Percentiles rank a stretch among this genome's conserved stretches.
Conservation (phyloP, 2,888 invertebrate species). For the Sminthurides aquaticus region DNA sequence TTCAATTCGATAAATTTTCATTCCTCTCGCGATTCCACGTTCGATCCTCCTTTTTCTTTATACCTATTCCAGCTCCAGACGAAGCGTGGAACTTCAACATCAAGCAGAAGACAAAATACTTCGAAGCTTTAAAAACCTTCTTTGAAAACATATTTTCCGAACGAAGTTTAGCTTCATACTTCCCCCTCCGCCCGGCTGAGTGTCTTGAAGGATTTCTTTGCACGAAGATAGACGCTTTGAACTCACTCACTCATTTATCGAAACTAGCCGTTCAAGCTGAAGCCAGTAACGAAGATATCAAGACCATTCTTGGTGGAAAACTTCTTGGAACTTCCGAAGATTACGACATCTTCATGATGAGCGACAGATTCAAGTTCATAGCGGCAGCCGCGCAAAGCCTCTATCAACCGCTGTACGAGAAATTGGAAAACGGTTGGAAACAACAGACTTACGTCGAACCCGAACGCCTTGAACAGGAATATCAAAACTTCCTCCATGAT, state of each 20-base stretch:
- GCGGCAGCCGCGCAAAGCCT: neutral
- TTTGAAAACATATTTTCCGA: neutral
- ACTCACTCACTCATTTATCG: neutral
- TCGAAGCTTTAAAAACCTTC: neutral
- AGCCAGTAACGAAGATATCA: neutral
- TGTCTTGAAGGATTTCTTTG: neutral
- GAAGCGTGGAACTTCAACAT: conserved; percentile 5
- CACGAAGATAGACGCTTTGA: neutral
- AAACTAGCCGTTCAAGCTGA: neutral
- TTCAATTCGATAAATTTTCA: neutral
- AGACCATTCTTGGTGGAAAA: neutral
- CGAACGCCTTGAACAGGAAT: neutral
- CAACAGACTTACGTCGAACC: neutral
- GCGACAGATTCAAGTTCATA: neutral
- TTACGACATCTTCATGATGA: neutral
- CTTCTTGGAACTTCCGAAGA: neutral
- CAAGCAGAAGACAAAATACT: neutral
- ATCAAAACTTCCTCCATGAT: neutral
- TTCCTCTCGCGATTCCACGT: neutral
- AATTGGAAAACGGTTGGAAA: neutral
- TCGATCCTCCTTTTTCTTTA: neutral
- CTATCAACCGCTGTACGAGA: neutral
- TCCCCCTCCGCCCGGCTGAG: neutral
- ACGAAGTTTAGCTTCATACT: neutral
- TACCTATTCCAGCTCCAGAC: neutral